These are phyloP conservation scores for Eupleurogrammus muticus DNA, from an alignment of 2,797 vertebrate species.

Conservation along the genomic window DNA sequence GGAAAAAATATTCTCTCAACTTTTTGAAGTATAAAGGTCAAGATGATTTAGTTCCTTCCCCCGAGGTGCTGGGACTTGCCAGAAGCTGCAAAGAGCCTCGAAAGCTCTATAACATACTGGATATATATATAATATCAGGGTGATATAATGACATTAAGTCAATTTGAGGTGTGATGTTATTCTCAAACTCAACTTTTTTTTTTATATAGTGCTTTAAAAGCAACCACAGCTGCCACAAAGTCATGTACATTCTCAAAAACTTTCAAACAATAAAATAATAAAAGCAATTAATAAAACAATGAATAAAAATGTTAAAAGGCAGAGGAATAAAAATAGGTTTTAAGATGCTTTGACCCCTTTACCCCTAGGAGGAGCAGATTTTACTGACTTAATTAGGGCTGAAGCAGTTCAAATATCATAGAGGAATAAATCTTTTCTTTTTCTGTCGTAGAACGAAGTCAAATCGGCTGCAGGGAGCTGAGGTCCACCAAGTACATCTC, in stretches of 20 bases:
- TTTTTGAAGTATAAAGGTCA: constrained; percentile 34
- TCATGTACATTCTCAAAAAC: no score
- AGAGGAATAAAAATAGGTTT: no score
- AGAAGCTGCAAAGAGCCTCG: constrained; percentile 14
- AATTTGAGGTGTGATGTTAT: not conserved
- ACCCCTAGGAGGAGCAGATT: no score
- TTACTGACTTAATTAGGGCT: not conserved
- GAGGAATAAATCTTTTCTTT: not conserved
- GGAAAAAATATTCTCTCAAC: constrained; percentile 14
- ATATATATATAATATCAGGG: constrained; percentile 1
- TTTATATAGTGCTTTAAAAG: no score
- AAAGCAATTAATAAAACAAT: no score
- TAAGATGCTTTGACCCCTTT: no score
- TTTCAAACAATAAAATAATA: no score
- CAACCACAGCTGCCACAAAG: no score
- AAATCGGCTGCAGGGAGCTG: constrained; percentile 94
- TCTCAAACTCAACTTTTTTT: not conserved
- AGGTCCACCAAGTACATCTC: constrained; percentile 98
- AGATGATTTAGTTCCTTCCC: not conserved
- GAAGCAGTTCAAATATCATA: not conserved
- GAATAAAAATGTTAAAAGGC: no score
- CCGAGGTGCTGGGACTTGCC: constrained; percentile 20
- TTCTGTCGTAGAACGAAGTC: constrained; percentile 83
- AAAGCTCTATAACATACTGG: not conserved
- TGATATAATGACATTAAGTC: not conserved